Percentiles rank a stretch among this genome's conserved stretches.
Evolutionary conservation across 1,140 invertebrate genomes (phyloP).

Genomic region (Musca domestica): DNA sequence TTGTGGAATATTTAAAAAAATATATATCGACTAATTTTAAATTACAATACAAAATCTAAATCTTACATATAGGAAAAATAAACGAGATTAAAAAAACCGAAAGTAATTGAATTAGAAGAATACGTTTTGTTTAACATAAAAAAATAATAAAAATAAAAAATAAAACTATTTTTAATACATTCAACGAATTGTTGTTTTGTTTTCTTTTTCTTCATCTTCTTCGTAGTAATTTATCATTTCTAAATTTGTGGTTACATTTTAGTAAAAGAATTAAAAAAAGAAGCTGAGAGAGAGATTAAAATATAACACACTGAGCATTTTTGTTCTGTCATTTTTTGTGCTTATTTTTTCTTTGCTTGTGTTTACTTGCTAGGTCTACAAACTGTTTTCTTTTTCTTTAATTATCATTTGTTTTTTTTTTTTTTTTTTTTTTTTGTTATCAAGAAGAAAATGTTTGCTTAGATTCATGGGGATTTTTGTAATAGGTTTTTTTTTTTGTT

Average conservation of each 20-base stretch:
- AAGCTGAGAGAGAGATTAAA: neutral
- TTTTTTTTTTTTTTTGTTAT: neutral
- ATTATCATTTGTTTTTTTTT: constrained; percentile 8
- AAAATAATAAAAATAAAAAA: no score
- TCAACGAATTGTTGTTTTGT: no score
- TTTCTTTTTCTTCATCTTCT: no score
- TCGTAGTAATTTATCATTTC: no score
- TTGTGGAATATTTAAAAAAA: no score
- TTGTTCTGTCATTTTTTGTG: constrained; percentile 11
- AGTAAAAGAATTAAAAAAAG: neutral
- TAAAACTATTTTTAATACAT: no score
- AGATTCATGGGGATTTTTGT: neutral
- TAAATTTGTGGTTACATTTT: neutral
- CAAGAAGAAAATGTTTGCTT: neutral
- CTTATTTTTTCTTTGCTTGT: neutral
- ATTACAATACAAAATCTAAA: no score
- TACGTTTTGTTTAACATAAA: no score
- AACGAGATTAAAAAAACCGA: no score
- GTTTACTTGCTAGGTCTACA: neutral
- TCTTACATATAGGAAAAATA: no score
- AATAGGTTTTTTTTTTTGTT: neutral
- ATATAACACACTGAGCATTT: constrained; percentile 11
- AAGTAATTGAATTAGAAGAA: no score
- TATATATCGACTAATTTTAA: no score
- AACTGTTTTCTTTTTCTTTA: neutral